phyloP scores from a whole-genome alignment of 2,797 vertebrate species.

The Crax fasciolata region DNA sequence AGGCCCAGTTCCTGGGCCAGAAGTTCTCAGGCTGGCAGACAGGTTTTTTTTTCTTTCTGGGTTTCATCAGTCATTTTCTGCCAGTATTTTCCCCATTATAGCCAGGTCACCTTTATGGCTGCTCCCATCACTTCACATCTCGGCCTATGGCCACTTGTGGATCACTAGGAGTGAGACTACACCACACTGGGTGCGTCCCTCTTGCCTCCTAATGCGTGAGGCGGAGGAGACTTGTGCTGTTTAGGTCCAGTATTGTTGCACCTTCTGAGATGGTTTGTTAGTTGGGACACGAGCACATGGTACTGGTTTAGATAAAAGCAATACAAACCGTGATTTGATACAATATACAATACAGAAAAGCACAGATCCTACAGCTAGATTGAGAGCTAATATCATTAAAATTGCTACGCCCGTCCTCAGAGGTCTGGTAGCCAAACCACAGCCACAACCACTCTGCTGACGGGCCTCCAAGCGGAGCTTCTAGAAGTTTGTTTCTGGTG shows the following conservation, averaged over 20 bases:
- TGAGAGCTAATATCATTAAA: neutral
- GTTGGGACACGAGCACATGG: neutral
- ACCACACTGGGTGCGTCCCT: neutral
- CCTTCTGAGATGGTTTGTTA: neutral
- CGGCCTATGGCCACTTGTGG: neutral
- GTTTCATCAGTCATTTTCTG: neutral
- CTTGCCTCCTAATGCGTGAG: neutral
- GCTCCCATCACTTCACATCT: neutral
- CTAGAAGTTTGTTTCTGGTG: neutral
- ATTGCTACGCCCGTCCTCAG: rapidly evolving
- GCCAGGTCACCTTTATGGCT: neutral
- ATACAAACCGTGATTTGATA: neutral
- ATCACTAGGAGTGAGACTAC: neutral
- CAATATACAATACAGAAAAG: neutral
- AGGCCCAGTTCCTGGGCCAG: neutral
- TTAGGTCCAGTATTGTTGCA: neutral
- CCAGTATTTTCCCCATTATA: neutral
- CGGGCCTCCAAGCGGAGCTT: neutral
- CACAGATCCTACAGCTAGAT: neutral
- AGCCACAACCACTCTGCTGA: too few relatives aligned
- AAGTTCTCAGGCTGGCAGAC: neutral
- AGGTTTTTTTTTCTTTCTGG: neutral
- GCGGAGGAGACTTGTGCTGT: neutral
- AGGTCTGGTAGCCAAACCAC: neutral
- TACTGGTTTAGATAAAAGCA: neutral